Evolutionary conservation across 2,888 invertebrate genomes (phyloP), one percentile per base, ranked within the genome.

Genomic region (Sminthurinus aureus): DNA sequence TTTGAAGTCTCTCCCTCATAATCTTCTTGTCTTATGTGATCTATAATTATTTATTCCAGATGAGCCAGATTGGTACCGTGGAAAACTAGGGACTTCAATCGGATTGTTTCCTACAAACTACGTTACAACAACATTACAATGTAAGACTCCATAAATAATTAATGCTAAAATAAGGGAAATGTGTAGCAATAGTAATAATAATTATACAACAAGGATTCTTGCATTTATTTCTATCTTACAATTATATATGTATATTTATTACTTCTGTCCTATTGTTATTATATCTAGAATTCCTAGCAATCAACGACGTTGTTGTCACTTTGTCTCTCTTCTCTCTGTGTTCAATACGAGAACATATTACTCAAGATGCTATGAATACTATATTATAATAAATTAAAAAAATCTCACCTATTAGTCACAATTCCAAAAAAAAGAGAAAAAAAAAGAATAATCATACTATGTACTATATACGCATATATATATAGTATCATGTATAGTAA

Each of bases 11-110:
- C n/a, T n/a, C n/a, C n/a, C n/a, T n/a, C n/a, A n/a, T n/a, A n/a
- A n/a, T n/a, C n/a, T n/a, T n/a, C n/a, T n/a, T n/a, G n/a, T n/a
- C n/a, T n/a, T n/a, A n/a, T n/a, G n/a, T n/a, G n/a, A n/a, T n/a
- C n/a, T n/a, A n/a, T n/a, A n/a, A n/a, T n/a, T n/a, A 38, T 38
- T 4, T 38, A 38, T 38, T 38, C 38, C 97, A 83, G 97, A 97
- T 89, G 98, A 98, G 89, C 95, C 96, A n/a, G 95, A 97, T 80
- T 98, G 98, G 98, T 98, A 98, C 98, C 95, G 95, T 90, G 98
- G 98, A 81, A 97, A 98, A 91, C 92, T 96, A 69, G 95, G 96
- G 88, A 97, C 97, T 0, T 93, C 94, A 88, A 94, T 95, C 0
- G 98, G 98, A 11, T 92, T 98, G 80, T 98, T 98, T 90, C 98